Percentiles rank a stretch among this genome's conserved stretches.
Evolutionary conservation across 1,140 invertebrate species (phyloP).

Genomic region (Anastrepha obliqua): DNA sequence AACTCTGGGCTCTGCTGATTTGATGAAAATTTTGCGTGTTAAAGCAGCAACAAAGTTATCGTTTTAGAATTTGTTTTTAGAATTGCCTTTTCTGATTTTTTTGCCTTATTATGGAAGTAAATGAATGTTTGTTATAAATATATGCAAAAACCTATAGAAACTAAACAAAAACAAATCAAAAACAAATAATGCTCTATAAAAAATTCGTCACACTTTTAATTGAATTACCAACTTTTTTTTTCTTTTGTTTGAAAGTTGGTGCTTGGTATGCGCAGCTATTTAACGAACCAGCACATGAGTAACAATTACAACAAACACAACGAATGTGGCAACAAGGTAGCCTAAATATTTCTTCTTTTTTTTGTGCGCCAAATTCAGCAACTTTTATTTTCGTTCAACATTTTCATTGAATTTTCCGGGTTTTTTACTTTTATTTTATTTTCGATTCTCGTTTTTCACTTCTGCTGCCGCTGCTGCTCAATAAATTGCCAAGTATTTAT

Average conservation of each 20-base stretch:
- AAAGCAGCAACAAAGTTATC: too few relatives aligned
- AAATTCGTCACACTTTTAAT: neutral
- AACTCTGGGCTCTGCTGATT: too few relatives aligned
- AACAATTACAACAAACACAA: neutral
- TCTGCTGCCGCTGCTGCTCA: neutral
- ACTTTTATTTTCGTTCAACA: slow-evolving; percentile 4
- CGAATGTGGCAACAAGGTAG: neutral
- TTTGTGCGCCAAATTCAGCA: neutral
- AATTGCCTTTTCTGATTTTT: too few relatives aligned
- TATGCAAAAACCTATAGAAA: too few relatives aligned
- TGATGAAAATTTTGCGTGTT: too few relatives aligned
- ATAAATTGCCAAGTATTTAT: neutral
- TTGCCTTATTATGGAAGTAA: too few relatives aligned
- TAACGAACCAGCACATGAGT: neutral
- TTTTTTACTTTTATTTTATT: neutral
- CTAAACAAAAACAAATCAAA: neutral
- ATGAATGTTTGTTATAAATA: too few relatives aligned
- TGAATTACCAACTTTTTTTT: neutral
- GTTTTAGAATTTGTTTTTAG: too few relatives aligned
- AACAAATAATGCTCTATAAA: neutral
- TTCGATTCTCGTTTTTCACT: neutral
- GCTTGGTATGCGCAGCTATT: neutral
- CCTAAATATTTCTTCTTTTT: neutral
- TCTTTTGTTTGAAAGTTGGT: neutral
- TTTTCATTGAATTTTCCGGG: slow-evolving; percentile 3